Evolutionary conservation across 2,888 invertebrate genomes (phyloP).

Genomic region (Oligia fasciuncula): DNA sequence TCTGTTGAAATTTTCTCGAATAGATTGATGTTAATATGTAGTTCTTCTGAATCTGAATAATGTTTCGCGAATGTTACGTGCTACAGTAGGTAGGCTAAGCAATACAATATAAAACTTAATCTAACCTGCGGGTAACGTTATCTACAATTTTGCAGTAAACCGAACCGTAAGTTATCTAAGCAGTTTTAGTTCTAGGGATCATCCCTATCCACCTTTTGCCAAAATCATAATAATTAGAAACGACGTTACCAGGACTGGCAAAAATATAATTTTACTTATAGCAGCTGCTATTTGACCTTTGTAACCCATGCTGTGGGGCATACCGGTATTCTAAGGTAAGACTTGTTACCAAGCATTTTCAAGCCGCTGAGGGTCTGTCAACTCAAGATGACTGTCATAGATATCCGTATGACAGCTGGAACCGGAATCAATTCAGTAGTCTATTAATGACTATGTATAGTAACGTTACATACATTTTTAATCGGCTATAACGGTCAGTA

Average conservation of each 20-base stretch:
- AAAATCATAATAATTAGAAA: background rate
- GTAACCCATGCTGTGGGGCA: slow-evolving; percentile 5
- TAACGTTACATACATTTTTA: slow-evolving; percentile 35
- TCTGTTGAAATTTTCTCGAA: slow-evolving; percentile 23
- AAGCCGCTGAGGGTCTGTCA: slow-evolving; percentile 27
- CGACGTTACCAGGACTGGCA: background rate
- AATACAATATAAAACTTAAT: background rate
- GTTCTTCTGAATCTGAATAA: slow-evolving; percentile 12
- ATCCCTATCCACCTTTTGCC: background rate
- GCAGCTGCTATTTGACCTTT: background rate
- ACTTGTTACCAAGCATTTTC: slow-evolving; percentile 10
- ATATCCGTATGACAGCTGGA: slow-evolving; percentile 37
- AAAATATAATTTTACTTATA: background rate
- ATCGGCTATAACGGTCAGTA: background rate
- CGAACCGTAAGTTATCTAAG: background rate
- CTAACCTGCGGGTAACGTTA: background rate
- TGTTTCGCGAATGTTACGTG: slow-evolving; percentile 23
- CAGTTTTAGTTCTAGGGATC: background rate
- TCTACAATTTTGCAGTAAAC: background rate
- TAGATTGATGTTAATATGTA: slow-evolving; percentile 41
- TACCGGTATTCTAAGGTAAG: slow-evolving; percentile 18
- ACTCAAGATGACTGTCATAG: slow-evolving; percentile 26
- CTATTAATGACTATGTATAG: slow-evolving; percentile 18
- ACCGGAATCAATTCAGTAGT: slow-evolving; percentile 13
- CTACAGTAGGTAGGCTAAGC: slow-evolving; percentile 26